A percentile compares a stretch with the other conserved stretches of the same genome.
Evolutionary conservation across 2,888 invertebrate genomes (phyloP).

Genomic region (Troides aeacus): DNA sequence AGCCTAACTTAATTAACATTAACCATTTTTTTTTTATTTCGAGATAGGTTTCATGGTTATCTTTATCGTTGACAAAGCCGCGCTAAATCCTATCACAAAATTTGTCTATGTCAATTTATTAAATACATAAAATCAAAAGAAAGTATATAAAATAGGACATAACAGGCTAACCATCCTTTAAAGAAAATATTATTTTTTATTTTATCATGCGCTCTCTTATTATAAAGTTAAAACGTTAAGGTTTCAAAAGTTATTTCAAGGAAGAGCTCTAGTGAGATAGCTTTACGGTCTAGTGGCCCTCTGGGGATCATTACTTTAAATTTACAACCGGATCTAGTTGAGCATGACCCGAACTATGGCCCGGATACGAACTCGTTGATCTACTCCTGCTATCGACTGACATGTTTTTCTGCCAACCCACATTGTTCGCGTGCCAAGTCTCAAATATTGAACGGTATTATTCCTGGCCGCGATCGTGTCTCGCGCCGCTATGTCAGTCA

Average conservation of each 20-base stretch:
- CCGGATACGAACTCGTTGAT: slow-evolving; percentile 26
- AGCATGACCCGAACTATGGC: slow-evolving; percentile 15
- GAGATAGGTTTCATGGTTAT: too few relatives aligned
- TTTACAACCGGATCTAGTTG: slow-evolving; percentile 20
- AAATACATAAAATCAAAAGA: too few relatives aligned
- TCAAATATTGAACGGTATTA: slow-evolving; percentile 62
- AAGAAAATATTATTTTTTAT: neutral
- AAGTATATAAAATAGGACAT: too few relatives aligned
- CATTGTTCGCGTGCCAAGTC: slow-evolving; percentile 69
- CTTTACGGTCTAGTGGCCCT: slow-evolving; percentile 28
- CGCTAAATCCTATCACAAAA: too few relatives aligned
- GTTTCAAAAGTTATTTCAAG: slow-evolving; percentile 7
- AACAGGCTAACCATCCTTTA: too few relatives aligned
- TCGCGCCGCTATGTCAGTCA: slow-evolving; percentile 34
- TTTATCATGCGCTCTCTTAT: neutral
- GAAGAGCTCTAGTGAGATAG: slow-evolving; percentile 23
- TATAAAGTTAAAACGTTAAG: slow-evolving; percentile 1
- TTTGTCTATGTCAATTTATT: too few relatives aligned
- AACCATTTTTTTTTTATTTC: neutral
- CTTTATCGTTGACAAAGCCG: too few relatives aligned
- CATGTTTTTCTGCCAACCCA: slow-evolving; percentile 70
- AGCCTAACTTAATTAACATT: neutral
- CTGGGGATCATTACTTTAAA: slow-evolving; percentile 28
- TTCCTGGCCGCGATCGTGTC: slow-evolving; percentile 57
- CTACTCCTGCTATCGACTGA: slow-evolving; percentile 56